phyloP scores from a whole-genome alignment of 2,113 vertebrate species.

The Halcyon malimbica region DNA sequence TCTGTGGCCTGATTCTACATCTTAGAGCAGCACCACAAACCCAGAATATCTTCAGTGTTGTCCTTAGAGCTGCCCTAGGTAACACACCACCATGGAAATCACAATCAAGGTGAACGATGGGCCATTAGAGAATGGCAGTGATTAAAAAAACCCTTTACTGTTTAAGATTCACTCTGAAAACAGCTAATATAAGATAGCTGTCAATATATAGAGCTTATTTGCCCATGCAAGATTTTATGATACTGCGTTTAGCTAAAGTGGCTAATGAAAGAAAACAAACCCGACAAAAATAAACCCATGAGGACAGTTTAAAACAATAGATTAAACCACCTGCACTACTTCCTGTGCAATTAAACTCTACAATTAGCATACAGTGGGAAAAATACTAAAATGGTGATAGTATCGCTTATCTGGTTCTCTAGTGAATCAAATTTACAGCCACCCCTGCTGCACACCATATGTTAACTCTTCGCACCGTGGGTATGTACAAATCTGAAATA shows the following conservation, averaged over 20 bases:
- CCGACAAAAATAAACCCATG: slow-evolving; percentile 46
- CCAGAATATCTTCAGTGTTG: neutral
- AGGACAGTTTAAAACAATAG: slow-evolving; percentile 58
- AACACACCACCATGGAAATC: neutral
- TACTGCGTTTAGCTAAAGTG: neutral
- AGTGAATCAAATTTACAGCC: slow-evolving; percentile 49
- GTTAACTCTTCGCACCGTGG: slow-evolving; percentile 68
- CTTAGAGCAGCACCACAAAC: neutral
- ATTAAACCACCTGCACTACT: slow-evolving; percentile 43
- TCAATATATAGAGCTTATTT: neutral
- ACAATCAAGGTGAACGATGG: neutral
- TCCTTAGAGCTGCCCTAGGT: neutral
- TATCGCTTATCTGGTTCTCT: slow-evolving; percentile 62
- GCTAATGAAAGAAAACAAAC: slow-evolving; percentile 30
- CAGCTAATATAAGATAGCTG: neutral
- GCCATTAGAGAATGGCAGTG: neutral
- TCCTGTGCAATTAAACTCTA: slow-evolving; percentile 54
- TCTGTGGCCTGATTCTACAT: neutral
- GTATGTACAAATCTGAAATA: slow-evolving; percentile 72
- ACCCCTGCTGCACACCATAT: neutral
- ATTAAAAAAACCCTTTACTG: neutral
- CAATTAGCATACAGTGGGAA: slow-evolving; percentile 63
- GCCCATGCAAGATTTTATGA: neutral
- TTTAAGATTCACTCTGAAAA: slow-evolving; percentile 7
- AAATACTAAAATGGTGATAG: slow-evolving; percentile 48